Base-by-base conservation (phyloP, 2,113 vertebrate genomes). In the Sylvilagus bachmani region DNA sequence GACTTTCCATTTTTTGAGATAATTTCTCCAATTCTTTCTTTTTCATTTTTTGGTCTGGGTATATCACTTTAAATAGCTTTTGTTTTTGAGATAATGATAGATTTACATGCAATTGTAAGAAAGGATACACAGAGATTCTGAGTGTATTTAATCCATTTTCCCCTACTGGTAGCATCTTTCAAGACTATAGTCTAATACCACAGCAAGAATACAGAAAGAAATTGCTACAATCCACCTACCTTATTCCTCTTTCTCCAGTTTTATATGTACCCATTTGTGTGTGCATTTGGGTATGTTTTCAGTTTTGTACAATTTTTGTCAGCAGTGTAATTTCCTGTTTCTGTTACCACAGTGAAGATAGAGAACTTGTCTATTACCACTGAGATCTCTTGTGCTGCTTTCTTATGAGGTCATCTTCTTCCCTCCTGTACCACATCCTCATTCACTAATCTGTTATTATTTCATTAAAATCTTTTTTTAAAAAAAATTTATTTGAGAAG, bases 81-180 rank as follows among this genome's bases (percentile, higher is more conserved):
- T 90, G 70, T 49, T 92, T 83, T 91, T 77, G 19, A 92, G n/a
- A 33, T 86, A 55, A 53, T n/a, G 71, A 55, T 10, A 89, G 38
- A 80, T 27, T 77, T 84, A 81, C 8, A 44, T 80, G 25, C 8
- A 27, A 2, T 61, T 96, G 7, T 70, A 67, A 91, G 61, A 94
- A 94, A 74, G 85, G 78, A 78, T 79, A 53, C 31, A 55, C 22
- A 89, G 51, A 67, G 21, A 74, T 53, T 16, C 31, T 64, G 27
- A 84, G 10, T 36, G 27, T 0, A 38, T 82, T 85, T 91, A 36
- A 83, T 74, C 5, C 4, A 24, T 64, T 86, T 93, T 49, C 6
- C 11, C 51, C 16, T 5, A 44, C 3, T 19, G n/a, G 12, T 55
- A 70, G 74, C 6, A 31, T 36, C 70, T 49, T 67, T 22, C 2